Evolutionary conservation across 2,888 invertebrate genomes (phyloP).

Genomic region (Oxytorus armatus): DNA sequence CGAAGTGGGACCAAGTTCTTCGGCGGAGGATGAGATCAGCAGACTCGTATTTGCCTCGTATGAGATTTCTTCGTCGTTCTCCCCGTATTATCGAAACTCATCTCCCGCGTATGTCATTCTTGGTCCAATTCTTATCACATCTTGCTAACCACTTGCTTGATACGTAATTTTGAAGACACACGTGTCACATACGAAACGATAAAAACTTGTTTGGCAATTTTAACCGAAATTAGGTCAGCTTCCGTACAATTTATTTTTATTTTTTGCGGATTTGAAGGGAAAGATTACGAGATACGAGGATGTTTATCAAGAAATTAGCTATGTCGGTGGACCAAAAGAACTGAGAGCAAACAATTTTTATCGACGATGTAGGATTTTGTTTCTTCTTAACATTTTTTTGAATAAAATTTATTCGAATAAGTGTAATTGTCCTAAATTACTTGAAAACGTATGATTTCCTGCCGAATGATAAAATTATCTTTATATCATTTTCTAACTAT

Average conservation of each 20-base stretch:
- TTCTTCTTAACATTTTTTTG: no score
- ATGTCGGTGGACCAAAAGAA: no score
- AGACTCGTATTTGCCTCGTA: constrained; percentile 54
- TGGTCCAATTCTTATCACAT: constrained; percentile 24
- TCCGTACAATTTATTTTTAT: neutral
- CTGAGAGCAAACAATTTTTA: no score
- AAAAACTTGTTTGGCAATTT: constrained; percentile 27
- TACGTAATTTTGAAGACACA: constrained; percentile 8
- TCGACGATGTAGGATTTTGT: no score
- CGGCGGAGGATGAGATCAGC: constrained; percentile 77
- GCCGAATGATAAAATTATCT: no score
- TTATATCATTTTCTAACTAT: no score
- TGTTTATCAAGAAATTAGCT: no score
- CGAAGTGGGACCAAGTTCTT: constrained; percentile 80
- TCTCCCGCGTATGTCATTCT: constrained; percentile 21
- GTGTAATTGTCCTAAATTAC: no score
- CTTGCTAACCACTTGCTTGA: neutral
- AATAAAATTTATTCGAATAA: no score
- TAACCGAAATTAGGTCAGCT: constrained; percentile 30
- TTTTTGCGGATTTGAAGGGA: neutral
- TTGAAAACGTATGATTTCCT: no score
- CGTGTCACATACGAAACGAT: constrained; percentile 3
- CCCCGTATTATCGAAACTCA: constrained; percentile 20
- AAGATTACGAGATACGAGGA: neutral
- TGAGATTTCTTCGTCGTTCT: constrained; percentile 38